These are phyloP conservation scores for Drosophila lini DNA, from an alignment of 1,140 invertebrate genomes.

Conservation along the genomic window DNA sequence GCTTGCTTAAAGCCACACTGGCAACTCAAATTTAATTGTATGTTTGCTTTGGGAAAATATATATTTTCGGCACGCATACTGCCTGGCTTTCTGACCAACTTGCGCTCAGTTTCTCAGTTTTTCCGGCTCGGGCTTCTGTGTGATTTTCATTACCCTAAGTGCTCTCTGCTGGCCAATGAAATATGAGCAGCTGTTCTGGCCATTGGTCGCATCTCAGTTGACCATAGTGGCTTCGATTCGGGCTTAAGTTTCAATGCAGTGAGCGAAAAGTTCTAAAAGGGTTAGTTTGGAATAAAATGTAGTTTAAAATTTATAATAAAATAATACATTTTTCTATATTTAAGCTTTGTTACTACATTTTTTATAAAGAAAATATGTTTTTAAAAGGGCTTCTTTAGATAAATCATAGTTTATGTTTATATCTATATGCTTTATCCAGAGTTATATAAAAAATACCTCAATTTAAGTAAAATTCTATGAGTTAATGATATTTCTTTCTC, in stretches of 20 bases:
- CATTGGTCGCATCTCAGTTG: conserved; percentile 29
- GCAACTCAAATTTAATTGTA: conserved; percentile 30
- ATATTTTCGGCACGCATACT: conserved; percentile 30
- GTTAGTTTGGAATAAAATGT: background rate
- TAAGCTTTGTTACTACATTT: background rate
- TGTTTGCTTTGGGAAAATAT: conserved; percentile 21
- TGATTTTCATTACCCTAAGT: conserved; percentile 46
- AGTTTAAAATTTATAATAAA: too few relatives aligned
- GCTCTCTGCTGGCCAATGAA: conserved; percentile 25
- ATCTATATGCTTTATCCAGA: too few relatives aligned
- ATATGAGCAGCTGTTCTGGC: conserved; percentile 32
- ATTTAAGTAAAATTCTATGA: too few relatives aligned
- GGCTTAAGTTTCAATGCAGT: conserved; percentile 2
- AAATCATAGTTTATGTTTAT: too few relatives aligned
- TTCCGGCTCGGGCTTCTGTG: conserved; percentile 13
- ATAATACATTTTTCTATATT: background rate
- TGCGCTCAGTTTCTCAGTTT: conserved; percentile 13
- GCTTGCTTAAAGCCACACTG: conserved; percentile 16
- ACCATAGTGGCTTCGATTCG: conserved; percentile 26
- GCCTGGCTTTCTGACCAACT: conserved; percentile 1
- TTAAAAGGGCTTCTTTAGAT: too few relatives aligned
- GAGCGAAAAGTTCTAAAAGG: background rate
- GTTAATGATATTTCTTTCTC: background rate
- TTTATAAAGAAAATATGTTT: background rate
- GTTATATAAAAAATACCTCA: too few relatives aligned